A percentile compares a stretch with the other conserved stretches of the same genome.
Evolutionary conservation across 2,888 invertebrate genomes (phyloP).

Genomic region (Drosophila dives): DNA sequence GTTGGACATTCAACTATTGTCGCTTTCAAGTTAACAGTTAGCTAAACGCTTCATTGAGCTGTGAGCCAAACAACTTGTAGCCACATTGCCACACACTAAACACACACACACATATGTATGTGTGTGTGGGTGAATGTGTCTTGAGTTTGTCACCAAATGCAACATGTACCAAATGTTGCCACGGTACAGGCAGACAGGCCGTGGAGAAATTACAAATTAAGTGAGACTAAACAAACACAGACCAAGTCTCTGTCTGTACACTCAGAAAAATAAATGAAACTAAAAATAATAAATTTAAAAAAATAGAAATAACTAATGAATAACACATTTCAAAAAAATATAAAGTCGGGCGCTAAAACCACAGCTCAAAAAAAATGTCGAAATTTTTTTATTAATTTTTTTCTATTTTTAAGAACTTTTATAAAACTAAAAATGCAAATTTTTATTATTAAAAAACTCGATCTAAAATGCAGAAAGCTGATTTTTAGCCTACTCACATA

Average conservation of each 20-base stretch:
- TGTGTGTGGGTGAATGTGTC: constrained; percentile 16
- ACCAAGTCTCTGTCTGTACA: not conserved
- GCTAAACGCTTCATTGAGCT: constrained; percentile 74
- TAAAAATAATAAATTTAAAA: no score
- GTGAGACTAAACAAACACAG: constrained; percentile 66
- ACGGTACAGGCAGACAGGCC: constrained; percentile 40
- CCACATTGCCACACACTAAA: constrained; percentile 66
- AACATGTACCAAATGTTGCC: constrained; percentile 74
- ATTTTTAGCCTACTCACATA: not conserved
- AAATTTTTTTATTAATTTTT: accelerated
- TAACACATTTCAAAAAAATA: not conserved
- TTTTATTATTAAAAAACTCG: not conserved
- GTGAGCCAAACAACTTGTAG: constrained; percentile 39
- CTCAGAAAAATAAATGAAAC: not conserved
- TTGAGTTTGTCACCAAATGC: constrained; percentile 68
- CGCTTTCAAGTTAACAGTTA: constrained; percentile 57
- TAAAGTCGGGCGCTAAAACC: accelerated
- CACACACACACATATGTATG: constrained; percentile 5
- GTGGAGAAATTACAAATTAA: constrained; percentile 70
- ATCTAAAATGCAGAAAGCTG: not conserved
- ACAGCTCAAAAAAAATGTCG: not conserved
- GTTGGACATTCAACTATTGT: constrained; percentile 36
- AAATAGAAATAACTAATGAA: no score
- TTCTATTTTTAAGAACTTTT: not conserved
- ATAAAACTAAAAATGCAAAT: not conserved